Percentiles rank a stretch among this genome's conserved stretches.
phyloP scores from a whole-genome alignment of 2,113 vertebrate genomes.

The Piprites chloris region DNA sequence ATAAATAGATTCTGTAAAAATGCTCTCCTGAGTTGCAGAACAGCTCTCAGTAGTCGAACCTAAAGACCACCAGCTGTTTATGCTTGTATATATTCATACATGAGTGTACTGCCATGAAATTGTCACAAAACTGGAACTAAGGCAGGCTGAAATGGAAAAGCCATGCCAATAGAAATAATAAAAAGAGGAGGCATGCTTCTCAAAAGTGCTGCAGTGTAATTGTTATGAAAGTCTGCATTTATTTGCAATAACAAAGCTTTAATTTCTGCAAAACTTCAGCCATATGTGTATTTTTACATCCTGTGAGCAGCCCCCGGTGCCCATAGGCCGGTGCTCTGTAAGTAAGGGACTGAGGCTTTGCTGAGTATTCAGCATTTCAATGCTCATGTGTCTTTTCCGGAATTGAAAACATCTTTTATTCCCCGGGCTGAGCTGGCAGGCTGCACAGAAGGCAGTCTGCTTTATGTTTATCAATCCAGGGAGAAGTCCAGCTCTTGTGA shows the following conservation, averaged over 20 bases:
- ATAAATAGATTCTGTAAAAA: background rate
- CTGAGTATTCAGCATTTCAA: background rate
- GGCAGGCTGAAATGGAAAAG: background rate
- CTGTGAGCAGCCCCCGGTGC: background rate
- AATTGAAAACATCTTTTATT: slow-evolving; percentile 50
- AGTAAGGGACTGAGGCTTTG: background rate
- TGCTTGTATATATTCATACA: rapidly evolving
- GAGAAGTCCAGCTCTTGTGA: background rate
- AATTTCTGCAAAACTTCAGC: background rate
- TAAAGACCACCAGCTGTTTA: background rate
- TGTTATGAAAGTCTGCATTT: background rate
- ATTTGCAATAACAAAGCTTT: background rate
- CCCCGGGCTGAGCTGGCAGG: slow-evolving; percentile 1
- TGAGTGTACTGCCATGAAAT: background rate
- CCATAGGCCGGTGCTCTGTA: background rate
- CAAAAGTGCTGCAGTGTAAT: background rate
- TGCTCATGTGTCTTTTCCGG: background rate
- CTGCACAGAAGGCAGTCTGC: background rate
- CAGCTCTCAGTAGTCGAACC: background rate
- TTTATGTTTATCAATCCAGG: background rate
- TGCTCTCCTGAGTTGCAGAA: background rate
- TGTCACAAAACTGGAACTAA: background rate
- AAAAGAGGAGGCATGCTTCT: background rate
- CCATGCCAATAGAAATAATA: background rate
- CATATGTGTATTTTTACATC: rapidly evolving